Evolutionary conservation across 2,113 vertebrate species (phyloP), one percentile per base, ranked within the genome.

Genomic region (Peromyscus californicus): DNA sequence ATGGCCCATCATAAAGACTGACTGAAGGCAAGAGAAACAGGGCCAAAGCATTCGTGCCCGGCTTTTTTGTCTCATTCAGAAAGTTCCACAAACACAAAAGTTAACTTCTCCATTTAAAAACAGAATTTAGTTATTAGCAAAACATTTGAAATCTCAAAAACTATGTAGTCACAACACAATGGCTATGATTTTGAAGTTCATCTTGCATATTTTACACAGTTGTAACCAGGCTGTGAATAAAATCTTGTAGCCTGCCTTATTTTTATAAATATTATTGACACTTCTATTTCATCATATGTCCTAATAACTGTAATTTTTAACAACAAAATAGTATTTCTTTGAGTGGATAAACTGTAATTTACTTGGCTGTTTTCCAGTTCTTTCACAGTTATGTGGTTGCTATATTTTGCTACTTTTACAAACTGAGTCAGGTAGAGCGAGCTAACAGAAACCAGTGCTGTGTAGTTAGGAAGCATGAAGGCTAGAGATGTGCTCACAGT

Each of bases 291-390:
- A 51, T 75, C 63, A 22, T 59, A 24, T 57, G 59, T 33, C 15
- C 15, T 88, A 69, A 84, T 75, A 74, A 80, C 90, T 88, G 13
- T 96, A 45, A 96, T 91, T 96, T 92, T 95, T 85, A 91, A 57
- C 59, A 59, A 63, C 45, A 89, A 2, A 39, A 45, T 84, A 76
- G 3, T 29, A 75, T 95, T 93, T 96, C 33, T 75, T 92, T 85
- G 76, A 95, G 3, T 69, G 26, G 57, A 63, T 93, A 93, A 95
- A 61, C 48, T 84, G 54, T 93, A 93, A 79, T 94, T 89, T 92
- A 16, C 57, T 39, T 45, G 45, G 42, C 21, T 67, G 0, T 65
- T 93, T 96, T 86, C 39, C 0, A n/a, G 36, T 96, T 97, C 59
- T 93, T 95, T 94, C 89, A 82, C 54, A 48, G 89, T 86, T 67